Percentiles rank a stretch among this genome's conserved stretches.
Evolutionary conservation across 2,888 invertebrate genomes (phyloP).

Genomic region (Hypomecis atomaria): DNA sequence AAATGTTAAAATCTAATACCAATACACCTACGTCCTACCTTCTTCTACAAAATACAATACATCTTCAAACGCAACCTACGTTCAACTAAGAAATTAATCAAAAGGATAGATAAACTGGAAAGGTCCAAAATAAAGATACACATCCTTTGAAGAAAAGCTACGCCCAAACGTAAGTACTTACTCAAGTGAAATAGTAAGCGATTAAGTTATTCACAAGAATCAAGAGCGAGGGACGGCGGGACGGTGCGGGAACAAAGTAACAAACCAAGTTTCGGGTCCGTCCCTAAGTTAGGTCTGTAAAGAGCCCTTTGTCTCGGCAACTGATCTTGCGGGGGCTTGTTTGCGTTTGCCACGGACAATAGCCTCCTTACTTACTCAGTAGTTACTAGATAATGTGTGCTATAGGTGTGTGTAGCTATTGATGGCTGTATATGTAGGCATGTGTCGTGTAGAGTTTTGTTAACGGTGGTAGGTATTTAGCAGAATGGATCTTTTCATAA

Average conservation of each 20-base stretch:
- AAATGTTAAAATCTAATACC: too few relatives aligned
- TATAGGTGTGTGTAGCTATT: background rate
- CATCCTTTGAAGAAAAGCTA: slow-evolving; percentile 20
- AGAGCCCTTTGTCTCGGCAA: slow-evolving; percentile 61
- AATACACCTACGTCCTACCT: too few relatives aligned
- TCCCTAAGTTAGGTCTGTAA: slow-evolving; percentile 77
- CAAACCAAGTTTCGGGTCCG: slow-evolving; percentile 73
- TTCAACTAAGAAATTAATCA: too few relatives aligned
- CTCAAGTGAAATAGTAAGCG: slow-evolving; percentile 44
- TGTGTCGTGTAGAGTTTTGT: background rate
- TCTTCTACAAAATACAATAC: too few relatives aligned
- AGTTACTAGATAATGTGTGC: slow-evolving; percentile 28
- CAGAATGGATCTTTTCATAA: too few relatives aligned
- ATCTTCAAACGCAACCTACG: too few relatives aligned
- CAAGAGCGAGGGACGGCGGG: slow-evolving; percentile 49
- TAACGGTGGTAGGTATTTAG: too few relatives aligned
- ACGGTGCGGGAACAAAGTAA: slow-evolving; percentile 57
- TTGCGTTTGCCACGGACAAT: slow-evolving; percentile 69
- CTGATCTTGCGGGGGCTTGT: slow-evolving; percentile 67
- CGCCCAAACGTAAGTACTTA: slow-evolving; percentile 1
- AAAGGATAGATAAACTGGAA: too few relatives aligned
- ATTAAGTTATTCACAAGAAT: slow-evolving; percentile 51
- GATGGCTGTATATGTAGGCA: background rate
- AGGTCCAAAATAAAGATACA: too few relatives aligned
- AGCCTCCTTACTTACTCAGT: slow-evolving; percentile 49